These are phyloP conservation scores for Kryphioiulus occultus DNA, from an alignment of 2,888 invertebrate species.

Conservation along the genomic window DNA sequence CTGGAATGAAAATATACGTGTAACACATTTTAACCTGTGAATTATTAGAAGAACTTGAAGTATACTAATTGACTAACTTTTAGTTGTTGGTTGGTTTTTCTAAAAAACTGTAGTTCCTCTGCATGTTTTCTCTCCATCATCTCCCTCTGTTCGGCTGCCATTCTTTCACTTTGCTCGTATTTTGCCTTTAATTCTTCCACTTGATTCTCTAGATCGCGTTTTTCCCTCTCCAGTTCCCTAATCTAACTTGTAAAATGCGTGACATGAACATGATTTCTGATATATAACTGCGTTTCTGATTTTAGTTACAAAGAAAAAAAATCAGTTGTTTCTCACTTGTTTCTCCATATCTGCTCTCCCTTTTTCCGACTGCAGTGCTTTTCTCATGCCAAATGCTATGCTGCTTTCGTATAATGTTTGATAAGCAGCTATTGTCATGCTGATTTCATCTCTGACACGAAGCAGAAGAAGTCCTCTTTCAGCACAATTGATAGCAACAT, in stretches of 20 bases:
- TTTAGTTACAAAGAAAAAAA: not conserved
- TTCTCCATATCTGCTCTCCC: conserved; percentile 83
- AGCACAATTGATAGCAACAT: conserved; percentile 95
- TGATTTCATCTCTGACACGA: conserved; percentile 92
- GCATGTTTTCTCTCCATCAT: conserved; percentile 92
- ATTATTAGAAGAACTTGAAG: not conserved
- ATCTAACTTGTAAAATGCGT: conserved; percentile 64
- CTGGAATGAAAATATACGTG: conserved; percentile 63
- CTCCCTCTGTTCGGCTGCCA: conserved; percentile 75
- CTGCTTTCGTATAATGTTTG: conserved; percentile 95
- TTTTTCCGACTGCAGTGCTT: conserved; percentile 93
- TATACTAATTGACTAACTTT: conserved; percentile 69
- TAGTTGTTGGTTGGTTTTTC: conserved; percentile 91
- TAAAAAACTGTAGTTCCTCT: conserved; percentile 90
- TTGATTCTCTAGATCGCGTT: conserved; percentile 71
- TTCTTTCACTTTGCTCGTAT: conserved; percentile 64
- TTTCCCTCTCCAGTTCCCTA: conserved; percentile 73
- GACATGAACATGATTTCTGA: not conserved
- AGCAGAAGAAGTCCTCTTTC: conserved; percentile 93
- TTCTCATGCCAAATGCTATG: conserved; percentile 96
- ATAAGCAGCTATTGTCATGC: conserved; percentile 96
- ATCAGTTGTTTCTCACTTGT: conserved; percentile 58
- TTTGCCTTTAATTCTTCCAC: conserved; percentile 64
- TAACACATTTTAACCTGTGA: not conserved
- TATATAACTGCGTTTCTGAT: not conserved